Evolutionary conservation across 2,113 vertebrate species (phyloP).

Genomic region (Nannospalax galili): DNA sequence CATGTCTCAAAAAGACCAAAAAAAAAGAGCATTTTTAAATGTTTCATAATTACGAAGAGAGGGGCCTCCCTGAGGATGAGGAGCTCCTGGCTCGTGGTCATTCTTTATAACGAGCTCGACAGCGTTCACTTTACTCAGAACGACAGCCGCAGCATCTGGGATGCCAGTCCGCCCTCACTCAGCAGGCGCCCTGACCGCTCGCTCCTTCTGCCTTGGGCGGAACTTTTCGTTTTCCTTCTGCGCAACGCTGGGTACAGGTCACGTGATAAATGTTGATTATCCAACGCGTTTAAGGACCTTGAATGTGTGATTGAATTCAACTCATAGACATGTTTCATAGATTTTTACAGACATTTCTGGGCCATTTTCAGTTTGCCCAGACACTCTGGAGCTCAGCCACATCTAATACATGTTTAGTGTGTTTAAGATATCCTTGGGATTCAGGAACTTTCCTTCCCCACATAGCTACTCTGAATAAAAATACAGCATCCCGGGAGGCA

Average conservation of each 20-base stretch:
- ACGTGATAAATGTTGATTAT: neutral
- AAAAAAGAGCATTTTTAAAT: neutral
- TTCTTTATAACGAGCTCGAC: neutral
- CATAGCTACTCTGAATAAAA: constrained; percentile 20
- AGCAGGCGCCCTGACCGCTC: neutral
- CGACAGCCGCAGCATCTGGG: neutral
- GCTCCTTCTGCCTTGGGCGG: neutral
- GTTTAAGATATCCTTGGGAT: constrained; percentile 43
- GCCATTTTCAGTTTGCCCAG: constrained; percentile 51
- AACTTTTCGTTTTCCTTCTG: neutral
- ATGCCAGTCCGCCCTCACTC: neutral
- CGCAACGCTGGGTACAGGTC: neutral
- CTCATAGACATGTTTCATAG: neutral
- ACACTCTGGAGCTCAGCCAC: neutral
- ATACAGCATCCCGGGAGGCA: neutral
- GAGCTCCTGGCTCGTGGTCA: neutral
- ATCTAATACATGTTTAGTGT: constrained; percentile 34
- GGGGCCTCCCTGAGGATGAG: neutral
- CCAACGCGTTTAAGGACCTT: neutral
- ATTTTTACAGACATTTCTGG: neutral
- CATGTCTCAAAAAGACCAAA: neutral
- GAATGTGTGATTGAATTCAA: constrained; percentile 16
- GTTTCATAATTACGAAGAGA: neutral
- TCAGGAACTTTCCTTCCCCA: neutral
- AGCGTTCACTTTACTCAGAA: neutral